phyloP scores from a whole-genome alignment of 2,888 invertebrate genomes.

The Creontiades dilutus region DNA sequence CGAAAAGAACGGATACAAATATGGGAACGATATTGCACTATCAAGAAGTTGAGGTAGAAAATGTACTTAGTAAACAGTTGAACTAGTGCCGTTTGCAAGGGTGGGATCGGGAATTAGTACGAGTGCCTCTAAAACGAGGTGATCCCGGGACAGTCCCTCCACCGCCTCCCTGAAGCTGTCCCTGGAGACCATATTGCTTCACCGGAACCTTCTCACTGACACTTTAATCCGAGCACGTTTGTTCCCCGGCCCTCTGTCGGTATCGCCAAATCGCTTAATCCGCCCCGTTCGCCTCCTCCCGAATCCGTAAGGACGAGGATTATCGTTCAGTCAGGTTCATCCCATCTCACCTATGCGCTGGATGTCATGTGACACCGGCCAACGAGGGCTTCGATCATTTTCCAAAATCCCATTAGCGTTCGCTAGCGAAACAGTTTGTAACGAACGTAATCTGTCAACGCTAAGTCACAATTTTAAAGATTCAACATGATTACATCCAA shows the following conservation, averaged over 20 bases:
- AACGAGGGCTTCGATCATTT: neutral
- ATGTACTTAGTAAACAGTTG: neutral
- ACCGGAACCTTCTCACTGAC: conserved; percentile 21
- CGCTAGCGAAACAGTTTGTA: neutral
- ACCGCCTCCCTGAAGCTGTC: neutral
- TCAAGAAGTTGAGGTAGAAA: no score
- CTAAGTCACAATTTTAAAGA: no score
- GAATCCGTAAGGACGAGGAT: conserved; percentile 11
- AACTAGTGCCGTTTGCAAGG: neutral
- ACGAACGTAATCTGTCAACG: neutral
- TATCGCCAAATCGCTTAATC: conserved; percentile 43
- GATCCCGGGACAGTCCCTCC: neutral
- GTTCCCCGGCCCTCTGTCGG: neutral
- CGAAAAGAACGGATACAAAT: no score
- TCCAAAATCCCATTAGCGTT: neutral
- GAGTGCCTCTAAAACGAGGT: neutral
- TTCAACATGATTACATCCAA: no score
- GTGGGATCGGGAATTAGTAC: neutral
- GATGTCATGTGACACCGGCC: neutral
- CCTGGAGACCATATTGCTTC: neutral
- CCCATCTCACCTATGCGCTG: neutral
- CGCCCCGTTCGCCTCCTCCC: neutral
- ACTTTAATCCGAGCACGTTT: conserved; percentile 32
- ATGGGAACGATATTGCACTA: no score
- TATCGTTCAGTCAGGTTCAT: conserved; percentile 18